phyloP scores from a whole-genome alignment of 2,797 vertebrate species.

The Parauchenoglanis ngamensis region DNA sequence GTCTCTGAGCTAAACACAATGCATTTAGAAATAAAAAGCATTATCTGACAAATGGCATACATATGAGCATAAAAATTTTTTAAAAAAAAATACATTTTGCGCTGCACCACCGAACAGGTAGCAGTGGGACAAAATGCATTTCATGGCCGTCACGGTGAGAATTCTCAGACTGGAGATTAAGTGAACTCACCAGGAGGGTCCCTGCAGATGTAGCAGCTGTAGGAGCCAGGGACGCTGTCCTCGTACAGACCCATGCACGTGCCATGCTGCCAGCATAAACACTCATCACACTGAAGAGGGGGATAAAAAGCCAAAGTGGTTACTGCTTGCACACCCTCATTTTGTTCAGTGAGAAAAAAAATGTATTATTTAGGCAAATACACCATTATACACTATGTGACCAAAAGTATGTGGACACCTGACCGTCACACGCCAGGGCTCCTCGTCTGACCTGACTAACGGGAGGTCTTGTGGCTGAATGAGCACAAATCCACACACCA shows the following conservation, averaged over 20 bases:
- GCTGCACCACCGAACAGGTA: not conserved
- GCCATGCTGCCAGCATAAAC: constrained; percentile 96
- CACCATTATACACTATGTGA: not conserved
- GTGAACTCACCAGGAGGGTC: constrained; percentile 83
- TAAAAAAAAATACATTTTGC: not conserved
- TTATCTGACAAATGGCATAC: not conserved
- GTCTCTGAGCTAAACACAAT: constrained; percentile 80
- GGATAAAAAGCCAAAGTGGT: not conserved
- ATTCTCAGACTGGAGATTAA: not conserved
- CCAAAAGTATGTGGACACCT: not conserved
- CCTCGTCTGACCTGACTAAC: not conserved
- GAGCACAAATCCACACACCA: not conserved
- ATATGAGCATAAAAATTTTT: too few relatives aligned
- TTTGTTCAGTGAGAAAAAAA: not conserved
- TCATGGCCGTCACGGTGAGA: not conserved
- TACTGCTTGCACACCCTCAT: not conserved
- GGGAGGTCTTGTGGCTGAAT: not conserved
- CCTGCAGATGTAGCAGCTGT: constrained; percentile 93
- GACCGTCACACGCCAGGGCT: not conserved
- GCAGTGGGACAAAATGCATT: not conserved
- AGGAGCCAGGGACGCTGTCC: constrained; percentile 91
- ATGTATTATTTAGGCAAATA: not conserved
- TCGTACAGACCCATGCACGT: constrained; percentile 96
- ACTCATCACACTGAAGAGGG: constrained; percentile 87
- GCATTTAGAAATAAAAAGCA: constrained; percentile 37